Evolutionary conservation across 64 coral and sea anemone genomes (phyloP).

Genomic region (Montipora foliosa): DNA sequence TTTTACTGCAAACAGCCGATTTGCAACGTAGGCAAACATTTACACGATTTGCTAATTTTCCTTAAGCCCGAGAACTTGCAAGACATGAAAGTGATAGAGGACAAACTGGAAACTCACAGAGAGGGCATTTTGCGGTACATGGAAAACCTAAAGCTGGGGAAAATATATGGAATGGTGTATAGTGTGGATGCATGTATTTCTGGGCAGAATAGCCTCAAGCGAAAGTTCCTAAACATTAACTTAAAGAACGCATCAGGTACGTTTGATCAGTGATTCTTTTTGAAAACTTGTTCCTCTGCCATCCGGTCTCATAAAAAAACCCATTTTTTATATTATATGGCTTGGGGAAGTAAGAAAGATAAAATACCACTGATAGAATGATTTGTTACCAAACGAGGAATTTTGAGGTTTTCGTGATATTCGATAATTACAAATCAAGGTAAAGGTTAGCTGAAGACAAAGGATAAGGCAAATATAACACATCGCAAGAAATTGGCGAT

Average conservation of each 20-base stretch:
- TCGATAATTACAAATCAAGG: too few relatives aligned
- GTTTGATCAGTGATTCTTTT: not conserved
- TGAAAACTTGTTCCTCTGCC: too few relatives aligned
- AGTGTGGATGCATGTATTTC: conserved; percentile 61
- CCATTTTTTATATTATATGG: too few relatives aligned
- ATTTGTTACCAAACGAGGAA: too few relatives aligned
- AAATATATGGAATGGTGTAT: conserved; percentile 58
- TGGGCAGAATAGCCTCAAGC: conserved; percentile 26
- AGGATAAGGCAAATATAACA: too few relatives aligned
- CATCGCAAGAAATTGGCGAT: too few relatives aligned
- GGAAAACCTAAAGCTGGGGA: conserved; percentile 65
- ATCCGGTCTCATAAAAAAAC: too few relatives aligned
- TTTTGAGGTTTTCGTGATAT: too few relatives aligned
- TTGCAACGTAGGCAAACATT: conserved; percentile 65
- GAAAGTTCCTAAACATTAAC: conserved; percentile 28
- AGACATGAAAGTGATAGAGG: conserved; percentile 56
- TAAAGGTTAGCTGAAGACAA: too few relatives aligned
- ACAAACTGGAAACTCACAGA: conserved; percentile 63
- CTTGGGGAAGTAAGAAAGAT: too few relatives aligned
- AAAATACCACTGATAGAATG: too few relatives aligned
- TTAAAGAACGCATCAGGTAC: conserved; percentile 33
- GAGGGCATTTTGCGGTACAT: conserved; percentile 64
- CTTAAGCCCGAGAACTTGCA: conserved; percentile 66
- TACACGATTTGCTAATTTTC: conserved; percentile 35
- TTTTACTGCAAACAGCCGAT: conserved; percentile 76